phyloP scores from a whole-genome alignment of 2,888 invertebrate genomes.

The Drosophila acutilabella region DNA sequence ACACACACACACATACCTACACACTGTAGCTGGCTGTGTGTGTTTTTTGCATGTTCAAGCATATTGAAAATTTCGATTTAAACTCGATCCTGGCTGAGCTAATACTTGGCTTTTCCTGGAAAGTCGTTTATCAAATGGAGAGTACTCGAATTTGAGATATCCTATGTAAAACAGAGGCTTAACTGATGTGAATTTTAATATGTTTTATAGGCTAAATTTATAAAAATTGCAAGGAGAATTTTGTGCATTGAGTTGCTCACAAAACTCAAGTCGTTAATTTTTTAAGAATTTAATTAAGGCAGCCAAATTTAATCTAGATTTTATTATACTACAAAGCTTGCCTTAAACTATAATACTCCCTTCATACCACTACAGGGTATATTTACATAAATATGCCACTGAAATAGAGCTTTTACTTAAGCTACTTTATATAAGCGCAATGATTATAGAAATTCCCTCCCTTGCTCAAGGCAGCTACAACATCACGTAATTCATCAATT shows the following conservation, averaged over 20 bases:
- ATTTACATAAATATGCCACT: background rate
- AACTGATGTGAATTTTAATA: too few relatives aligned
- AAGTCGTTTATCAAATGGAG: background rate
- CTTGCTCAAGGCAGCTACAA: slow-evolving; percentile 2
- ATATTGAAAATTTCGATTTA: slow-evolving; percentile 30
- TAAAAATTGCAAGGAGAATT: too few relatives aligned
- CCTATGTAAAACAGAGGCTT: background rate
- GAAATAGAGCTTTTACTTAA: too few relatives aligned
- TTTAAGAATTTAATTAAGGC: too few relatives aligned
- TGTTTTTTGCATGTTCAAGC: background rate
- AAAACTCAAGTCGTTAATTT: too few relatives aligned
- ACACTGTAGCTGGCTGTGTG: background rate
- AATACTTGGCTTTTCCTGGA: background rate
- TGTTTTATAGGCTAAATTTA: too few relatives aligned
- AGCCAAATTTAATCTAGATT: too few relatives aligned
- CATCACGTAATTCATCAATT: slow-evolving; percentile 10
- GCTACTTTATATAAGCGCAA: too few relatives aligned
- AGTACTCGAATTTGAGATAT: background rate
- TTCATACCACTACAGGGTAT: background rate
- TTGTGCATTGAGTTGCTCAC: too few relatives aligned
- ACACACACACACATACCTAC: background rate
- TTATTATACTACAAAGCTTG: too few relatives aligned
- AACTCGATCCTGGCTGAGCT: slow-evolving; percentile 1
- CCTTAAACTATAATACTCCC: background rate
- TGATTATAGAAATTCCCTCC: too few relatives aligned